Evolutionary conservation across 1,140 invertebrate species (phyloP).

Genomic region (Aphelenchoides avenae): DNA sequence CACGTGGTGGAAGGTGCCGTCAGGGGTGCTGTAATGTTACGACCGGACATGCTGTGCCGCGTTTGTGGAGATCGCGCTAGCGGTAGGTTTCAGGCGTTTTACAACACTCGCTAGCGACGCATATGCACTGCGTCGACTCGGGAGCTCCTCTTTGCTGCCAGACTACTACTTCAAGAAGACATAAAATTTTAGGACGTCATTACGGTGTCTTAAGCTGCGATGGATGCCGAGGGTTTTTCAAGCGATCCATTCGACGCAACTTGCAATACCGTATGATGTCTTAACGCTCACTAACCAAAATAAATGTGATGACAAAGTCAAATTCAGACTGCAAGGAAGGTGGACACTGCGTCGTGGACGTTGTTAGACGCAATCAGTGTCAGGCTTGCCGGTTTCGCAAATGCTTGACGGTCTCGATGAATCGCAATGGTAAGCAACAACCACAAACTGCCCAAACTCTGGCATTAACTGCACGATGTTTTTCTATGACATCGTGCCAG

Average conservation of each 20-base stretch:
- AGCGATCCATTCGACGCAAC: slow-evolving; percentile 38
- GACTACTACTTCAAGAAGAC: neutral
- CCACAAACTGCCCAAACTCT: neutral
- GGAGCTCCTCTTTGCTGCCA: neutral
- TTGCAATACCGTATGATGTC: slow-evolving; percentile 25
- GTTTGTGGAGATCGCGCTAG: slow-evolving; percentile 87
- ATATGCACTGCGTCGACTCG: neutral
- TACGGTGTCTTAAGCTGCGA: slow-evolving; percentile 48
- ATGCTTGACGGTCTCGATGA: slow-evolving; percentile 88
- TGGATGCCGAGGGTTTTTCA: slow-evolving; percentile 52
- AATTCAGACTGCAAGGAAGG: slow-evolving; percentile 78
- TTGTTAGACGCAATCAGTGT: slow-evolving; percentile 84
- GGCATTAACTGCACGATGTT: neutral
- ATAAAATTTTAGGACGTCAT: slow-evolving; percentile 15
- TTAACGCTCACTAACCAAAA: too few relatives aligned
- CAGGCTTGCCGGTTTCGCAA: slow-evolving; percentile 88
- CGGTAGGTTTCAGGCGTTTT: slow-evolving; percentile 52
- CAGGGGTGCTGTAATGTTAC: too few relatives aligned
- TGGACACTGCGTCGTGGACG: slow-evolving; percentile 80
- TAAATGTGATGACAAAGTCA: too few relatives aligned
- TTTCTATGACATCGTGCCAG: neutral
- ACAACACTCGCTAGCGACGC: neutral
- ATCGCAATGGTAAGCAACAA: slow-evolving; percentile 75
- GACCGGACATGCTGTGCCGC: slow-evolving; percentile 64
- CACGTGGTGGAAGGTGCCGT: too few relatives aligned